Evolutionary conservation across 1,140 invertebrate genomes (phyloP).

Genomic region (Sinella curviseta): DNA sequence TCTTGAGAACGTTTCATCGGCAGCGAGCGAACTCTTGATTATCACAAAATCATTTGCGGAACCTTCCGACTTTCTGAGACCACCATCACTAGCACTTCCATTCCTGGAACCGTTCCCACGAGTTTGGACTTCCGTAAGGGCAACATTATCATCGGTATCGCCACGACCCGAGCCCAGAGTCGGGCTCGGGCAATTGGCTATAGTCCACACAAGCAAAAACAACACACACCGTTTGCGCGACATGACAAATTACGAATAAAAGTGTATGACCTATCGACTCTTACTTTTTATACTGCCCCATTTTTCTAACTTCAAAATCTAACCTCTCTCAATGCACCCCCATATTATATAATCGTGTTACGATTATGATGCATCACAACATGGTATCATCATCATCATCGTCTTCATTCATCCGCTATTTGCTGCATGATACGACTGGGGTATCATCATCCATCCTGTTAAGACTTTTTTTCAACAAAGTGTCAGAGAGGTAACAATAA

Average conservation of each 20-base stretch:
- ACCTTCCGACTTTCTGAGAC: not conserved
- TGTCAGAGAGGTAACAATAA: too few species aligned
- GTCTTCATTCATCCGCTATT: not conserved
- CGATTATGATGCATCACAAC: not conserved
- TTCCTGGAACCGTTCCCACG: not conserved
- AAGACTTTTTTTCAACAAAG: not conserved
- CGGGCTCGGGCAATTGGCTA: constrained; percentile 1
- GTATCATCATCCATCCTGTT: not conserved
- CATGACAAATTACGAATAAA: constrained; percentile 29
- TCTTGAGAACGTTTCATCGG: not conserved
- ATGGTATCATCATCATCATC: not conserved
- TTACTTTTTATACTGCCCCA: constrained; percentile 42
- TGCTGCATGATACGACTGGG: too few species aligned
- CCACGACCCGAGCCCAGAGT: not conserved
- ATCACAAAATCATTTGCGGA: not conserved
- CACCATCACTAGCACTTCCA: not conserved
- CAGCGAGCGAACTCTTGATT: not conserved
- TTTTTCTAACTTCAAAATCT: not conserved
- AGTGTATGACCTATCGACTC: constrained; percentile 22
- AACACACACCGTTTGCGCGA: constrained; percentile 14
- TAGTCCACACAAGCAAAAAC: not conserved
- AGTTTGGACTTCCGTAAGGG: not conserved
- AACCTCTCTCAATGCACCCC: not conserved
- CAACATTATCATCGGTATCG: not conserved
- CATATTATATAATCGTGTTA: not conserved